Percentiles rank a stretch among this genome's conserved stretches.
Conservation (phyloP, 2,113 vertebrate species). For the Helogale parvula region DNA sequence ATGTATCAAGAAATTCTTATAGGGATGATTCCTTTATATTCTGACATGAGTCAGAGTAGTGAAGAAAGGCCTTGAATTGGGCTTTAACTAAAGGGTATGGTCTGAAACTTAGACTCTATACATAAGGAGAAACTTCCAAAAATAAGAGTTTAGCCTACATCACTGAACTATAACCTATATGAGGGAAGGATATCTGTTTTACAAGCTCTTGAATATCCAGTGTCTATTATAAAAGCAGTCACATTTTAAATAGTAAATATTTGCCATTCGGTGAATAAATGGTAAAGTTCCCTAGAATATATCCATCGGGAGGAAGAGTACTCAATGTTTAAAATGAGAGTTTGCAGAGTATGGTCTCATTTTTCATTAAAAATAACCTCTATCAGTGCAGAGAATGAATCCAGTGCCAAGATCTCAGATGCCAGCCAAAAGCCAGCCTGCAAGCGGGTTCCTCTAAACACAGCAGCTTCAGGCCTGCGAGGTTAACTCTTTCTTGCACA, state of each 20-base stretch:
- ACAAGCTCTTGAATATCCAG: not conserved
- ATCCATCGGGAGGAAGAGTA: not conserved
- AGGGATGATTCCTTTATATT: not conserved
- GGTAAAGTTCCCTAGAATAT: not conserved
- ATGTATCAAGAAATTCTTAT: not conserved
- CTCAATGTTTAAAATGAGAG: not conserved
- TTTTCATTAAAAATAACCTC: not conserved
- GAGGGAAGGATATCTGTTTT: not conserved
- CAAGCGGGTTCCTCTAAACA: not conserved
- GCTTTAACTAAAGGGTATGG: not conserved
- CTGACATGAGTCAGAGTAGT: not conserved
- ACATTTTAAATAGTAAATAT: not conserved
- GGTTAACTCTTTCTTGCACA: not conserved
- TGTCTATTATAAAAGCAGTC: not conserved
- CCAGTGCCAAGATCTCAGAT: not conserved
- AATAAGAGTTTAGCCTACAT: not conserved
- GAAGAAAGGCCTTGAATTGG: not conserved
- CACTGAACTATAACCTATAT: not conserved
- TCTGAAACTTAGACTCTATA: constrained; percentile 9
- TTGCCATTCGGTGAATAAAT: not conserved
- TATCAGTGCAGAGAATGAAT: not conserved
- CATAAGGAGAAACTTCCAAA: not conserved
- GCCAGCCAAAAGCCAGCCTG: not conserved
- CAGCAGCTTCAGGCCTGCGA: not conserved
- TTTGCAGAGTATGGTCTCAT: not conserved